Evolutionary conservation across 2,888 invertebrate genomes (phyloP).

Genomic region (Ennomos erosarius): DNA sequence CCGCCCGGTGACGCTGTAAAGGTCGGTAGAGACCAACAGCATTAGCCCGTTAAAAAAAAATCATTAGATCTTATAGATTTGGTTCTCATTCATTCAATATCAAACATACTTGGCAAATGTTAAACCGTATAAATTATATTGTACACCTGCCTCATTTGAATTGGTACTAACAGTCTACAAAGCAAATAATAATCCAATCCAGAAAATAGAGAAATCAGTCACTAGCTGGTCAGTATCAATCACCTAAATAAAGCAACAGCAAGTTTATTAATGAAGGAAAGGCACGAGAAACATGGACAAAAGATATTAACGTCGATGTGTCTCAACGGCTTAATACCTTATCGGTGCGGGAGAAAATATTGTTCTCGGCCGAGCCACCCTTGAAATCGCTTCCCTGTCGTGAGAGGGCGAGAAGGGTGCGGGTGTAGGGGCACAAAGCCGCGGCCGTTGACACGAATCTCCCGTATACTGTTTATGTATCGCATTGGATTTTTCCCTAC

Average conservation of each 20-base stretch:
- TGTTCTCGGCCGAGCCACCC: slow-evolving; percentile 69
- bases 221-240: slow-evolving; percentile 47
- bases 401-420: slow-evolving; percentile 49
- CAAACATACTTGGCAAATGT: too few species aligned
- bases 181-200: not conserved
- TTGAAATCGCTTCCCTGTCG: slow-evolving; percentile 73
- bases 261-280: slow-evolving; percentile 57
- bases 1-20: too few species aligned
- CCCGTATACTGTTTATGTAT: slow-evolving; percentile 76
- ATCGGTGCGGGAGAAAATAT: slow-evolving; percentile 68
- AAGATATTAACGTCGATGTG: slow-evolving; percentile 68
- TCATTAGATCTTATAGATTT: too few species aligned
- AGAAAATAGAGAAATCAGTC: slow-evolving; percentile 33
- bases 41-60: too few species aligned
- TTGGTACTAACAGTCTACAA: too few species aligned
- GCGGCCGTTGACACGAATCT: slow-evolving; percentile 83
- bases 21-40: too few species aligned
- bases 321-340: slow-evolving; percentile 73
- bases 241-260: slow-evolving; percentile 60
- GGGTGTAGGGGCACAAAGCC: slow-evolving; percentile 59
- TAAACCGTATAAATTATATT: too few species aligned
- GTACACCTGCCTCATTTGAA: too few species aligned
- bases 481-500: slow-evolving; percentile 74
- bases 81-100: too few species aligned
- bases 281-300: slow-evolving; percentile 53